A percentile compares a stretch with the other conserved stretches of the same genome.
Evolutionary conservation across 2,113 vertebrate genomes (phyloP).

Genomic region (Actinemys pallida): DNA sequence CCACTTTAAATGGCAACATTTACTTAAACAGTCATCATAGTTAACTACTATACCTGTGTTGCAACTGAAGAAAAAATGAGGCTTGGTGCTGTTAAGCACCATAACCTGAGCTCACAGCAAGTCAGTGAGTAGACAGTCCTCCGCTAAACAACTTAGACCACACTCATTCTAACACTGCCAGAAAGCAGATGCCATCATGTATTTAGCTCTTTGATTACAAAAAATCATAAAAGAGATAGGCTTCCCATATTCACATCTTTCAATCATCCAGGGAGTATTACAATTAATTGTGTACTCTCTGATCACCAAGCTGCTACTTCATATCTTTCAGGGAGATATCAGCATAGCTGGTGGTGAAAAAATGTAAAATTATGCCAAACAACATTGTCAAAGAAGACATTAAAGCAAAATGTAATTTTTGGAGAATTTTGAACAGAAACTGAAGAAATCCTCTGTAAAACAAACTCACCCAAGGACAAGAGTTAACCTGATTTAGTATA

Average conservation of each 20-base stretch:
- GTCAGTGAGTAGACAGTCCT: not conserved
- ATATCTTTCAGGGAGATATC: not conserved
- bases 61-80: not conserved
- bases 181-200: not conserved
- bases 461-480: constrained; percentile 1
- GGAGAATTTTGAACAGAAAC: not conserved
- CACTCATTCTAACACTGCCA: not conserved
- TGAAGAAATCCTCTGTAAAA: rapidly evolving
- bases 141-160: not conserved
- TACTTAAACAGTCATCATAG: not conserved
- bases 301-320: not conserved
- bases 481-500: constrained; percentile 37
- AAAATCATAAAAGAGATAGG: not conserved
- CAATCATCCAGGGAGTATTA: not conserved
- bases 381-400: not conserved
- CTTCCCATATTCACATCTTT: not conserved
- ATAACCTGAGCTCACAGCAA: not conserved
- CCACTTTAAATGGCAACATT: not conserved
- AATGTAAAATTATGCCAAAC: not conserved
- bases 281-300: not conserved
- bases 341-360: rapidly evolving
- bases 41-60: not conserved
- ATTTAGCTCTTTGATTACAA: not conserved
- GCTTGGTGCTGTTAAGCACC: not conserved
- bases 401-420: not conserved